These are phyloP conservation scores for Hycleus phaleratus DNA, from an alignment of 1,140 invertebrate species.

Conservation along the genomic window DNA sequence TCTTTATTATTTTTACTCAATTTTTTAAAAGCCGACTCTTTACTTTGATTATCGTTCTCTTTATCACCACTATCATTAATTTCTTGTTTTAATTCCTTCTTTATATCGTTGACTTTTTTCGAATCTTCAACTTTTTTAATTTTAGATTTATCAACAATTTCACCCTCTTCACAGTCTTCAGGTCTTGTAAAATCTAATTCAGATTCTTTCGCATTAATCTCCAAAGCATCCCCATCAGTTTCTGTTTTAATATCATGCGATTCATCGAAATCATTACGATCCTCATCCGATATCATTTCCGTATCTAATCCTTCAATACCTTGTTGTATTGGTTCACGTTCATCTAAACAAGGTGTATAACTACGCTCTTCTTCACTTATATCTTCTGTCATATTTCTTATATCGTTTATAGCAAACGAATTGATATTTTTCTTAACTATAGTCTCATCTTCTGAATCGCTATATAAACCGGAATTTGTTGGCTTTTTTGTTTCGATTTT, in stretches of 20 bases:
- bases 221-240: constrained; percentile 37
- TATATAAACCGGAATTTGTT: constrained; percentile 28
- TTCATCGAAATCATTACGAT: constrained; percentile 50
- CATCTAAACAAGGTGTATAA: constrained; percentile 59
- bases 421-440: constrained; percentile 26
- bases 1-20: constrained; percentile 71
- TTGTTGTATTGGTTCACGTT: constrained; percentile 32
- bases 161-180: constrained; percentile 44
- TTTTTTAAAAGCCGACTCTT: constrained; percentile 65
- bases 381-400: constrained; percentile 50
- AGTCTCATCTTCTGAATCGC: constrained; percentile 37
- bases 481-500: constrained; percentile 1
- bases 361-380: constrained; percentile 55
- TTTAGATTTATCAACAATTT: constrained; percentile 50
- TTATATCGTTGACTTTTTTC: constrained; percentile 22
- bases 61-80: constrained; percentile 38
- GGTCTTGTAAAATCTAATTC: constrained; percentile 37
- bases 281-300: constrained; percentile 62
- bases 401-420: constrained; percentile 32
- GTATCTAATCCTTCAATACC: constrained; percentile 57
- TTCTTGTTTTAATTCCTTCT: constrained; percentile 39
- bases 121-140: constrained; percentile 40
- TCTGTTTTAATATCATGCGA: constrained; percentile 41
- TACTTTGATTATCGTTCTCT: constrained; percentile 38
- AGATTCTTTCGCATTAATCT: constrained; percentile 40